Evolutionary conservation across 2,797 vertebrate genomes (phyloP).

Genomic region (Phataginus tricuspis): DNA sequence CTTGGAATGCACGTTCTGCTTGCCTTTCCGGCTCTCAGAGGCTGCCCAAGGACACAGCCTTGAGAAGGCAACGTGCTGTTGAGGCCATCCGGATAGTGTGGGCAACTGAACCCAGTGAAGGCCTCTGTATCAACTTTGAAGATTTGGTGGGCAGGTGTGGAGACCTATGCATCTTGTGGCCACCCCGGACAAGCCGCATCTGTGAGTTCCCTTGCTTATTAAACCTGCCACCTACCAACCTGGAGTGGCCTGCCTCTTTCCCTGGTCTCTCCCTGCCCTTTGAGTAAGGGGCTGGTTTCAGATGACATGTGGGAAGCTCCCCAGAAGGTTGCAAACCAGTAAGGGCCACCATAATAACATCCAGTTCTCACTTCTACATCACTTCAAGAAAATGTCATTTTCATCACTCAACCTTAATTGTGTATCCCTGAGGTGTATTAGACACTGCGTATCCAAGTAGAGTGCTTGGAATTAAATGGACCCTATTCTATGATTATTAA

Average conservation of each 20-base stretch:
- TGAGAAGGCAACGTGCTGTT: background rate
- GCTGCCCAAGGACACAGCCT: background rate
- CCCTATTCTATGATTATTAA: conserved; percentile 41
- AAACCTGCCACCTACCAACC: background rate
- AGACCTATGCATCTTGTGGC: background rate
- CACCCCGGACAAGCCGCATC: background rate
- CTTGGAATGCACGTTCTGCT: background rate
- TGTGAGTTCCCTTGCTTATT: background rate
- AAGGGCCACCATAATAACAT: background rate
- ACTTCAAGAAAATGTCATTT: conserved; percentile 33
- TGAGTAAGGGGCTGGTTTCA: background rate
- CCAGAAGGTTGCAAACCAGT: background rate
- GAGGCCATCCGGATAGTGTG: background rate
- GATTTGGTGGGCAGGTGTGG: background rate
- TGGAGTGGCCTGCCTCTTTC: background rate
- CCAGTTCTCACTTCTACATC: background rate
- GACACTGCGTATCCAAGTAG: background rate
- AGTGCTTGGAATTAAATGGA: conserved; percentile 15
- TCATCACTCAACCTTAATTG: background rate
- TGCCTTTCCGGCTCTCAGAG: background rate
- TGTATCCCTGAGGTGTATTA: background rate
- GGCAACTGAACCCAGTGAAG: background rate
- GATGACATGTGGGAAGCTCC: background rate
- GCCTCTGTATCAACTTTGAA: background rate
- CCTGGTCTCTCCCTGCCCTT: background rate